These are phyloP conservation scores for Echeneis naucrates DNA, from an alignment of 2,797 vertebrate species.

Conservation along the genomic window DNA sequence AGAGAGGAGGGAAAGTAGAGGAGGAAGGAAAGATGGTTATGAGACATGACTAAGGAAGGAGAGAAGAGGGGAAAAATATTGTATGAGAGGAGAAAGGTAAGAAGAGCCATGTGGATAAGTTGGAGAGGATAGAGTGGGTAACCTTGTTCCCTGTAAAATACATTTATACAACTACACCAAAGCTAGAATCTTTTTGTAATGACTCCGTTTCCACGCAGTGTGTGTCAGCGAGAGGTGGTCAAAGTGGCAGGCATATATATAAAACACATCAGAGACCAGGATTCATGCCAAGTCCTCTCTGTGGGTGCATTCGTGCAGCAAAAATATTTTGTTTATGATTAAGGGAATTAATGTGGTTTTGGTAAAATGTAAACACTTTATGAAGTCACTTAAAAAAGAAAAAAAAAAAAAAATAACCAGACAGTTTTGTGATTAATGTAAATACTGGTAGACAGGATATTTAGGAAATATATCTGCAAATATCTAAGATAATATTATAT, in stretches of 20 bases:
- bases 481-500: not conserved
- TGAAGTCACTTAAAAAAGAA: too few relatives aligned
- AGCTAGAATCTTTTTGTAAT: too few relatives aligned
- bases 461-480: too few relatives aligned
- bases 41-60: conserved; percentile 27
- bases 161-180: not conserved
- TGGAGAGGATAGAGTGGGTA: too few relatives aligned
- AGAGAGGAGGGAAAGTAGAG: conserved; percentile 35
- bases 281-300: not conserved
- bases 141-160: too few relatives aligned
- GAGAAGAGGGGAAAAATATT: too few relatives aligned
- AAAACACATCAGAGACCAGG: not conserved
- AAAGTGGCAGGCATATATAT: too few relatives aligned
- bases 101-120: not conserved
- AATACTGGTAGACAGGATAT: too few relatives aligned
- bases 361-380: not conserved
- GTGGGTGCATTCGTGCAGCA: not conserved
- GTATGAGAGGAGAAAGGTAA: not conserved
- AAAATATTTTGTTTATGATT: not conserved
- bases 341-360: not conserved
- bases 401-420: too few relatives aligned
- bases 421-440: too few relatives aligned
- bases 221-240: too few relatives aligned
- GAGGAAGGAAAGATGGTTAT: conserved; percentile 31
- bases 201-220: too few relatives aligned